These are phyloP conservation scores for Macrocentrus cingulum DNA, from an alignment of 1,140 invertebrate genomes.

Conservation along the genomic window DNA sequence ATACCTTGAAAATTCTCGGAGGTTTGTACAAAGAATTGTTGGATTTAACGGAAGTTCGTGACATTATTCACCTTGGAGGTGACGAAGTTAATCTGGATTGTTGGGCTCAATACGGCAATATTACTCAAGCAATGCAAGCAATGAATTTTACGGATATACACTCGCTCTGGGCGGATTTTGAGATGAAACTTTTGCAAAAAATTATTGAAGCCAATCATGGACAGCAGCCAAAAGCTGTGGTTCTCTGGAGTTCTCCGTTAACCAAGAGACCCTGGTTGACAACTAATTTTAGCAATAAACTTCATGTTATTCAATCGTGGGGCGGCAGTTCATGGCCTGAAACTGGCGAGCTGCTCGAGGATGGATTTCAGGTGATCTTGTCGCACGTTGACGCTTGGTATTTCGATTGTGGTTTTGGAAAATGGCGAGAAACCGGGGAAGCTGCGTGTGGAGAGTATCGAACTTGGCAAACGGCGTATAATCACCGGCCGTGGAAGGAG, in stretches of 20 bases:
- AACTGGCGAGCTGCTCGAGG: constrained; percentile 70
- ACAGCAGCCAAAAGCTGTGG: constrained; percentile 63
- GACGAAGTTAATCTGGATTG: constrained; percentile 81
- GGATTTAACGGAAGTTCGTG: constrained; percentile 55
- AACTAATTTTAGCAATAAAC: constrained; percentile 63
- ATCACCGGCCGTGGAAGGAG: constrained; percentile 73
- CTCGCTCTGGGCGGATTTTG: constrained; percentile 77
- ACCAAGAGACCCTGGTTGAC: constrained; percentile 71
- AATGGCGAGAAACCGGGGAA: constrained; percentile 71
- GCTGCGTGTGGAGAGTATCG: constrained; percentile 79
- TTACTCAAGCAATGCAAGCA: constrained; percentile 59
- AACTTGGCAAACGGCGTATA: constrained; percentile 82
- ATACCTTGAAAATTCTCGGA: constrained; percentile 70
- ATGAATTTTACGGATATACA: constrained; percentile 73
- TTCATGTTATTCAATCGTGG: constrained; percentile 70
- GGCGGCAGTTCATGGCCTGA: constrained; percentile 75
- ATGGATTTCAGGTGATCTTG: constrained; percentile 75
- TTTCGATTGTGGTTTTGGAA: constrained; percentile 80
- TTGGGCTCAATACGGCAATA: constrained; percentile 66
- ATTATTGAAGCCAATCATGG: constrained; percentile 69
- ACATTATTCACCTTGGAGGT: constrained; percentile 81
- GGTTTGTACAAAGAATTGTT: constrained; percentile 64
- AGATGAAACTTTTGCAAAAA: constrained; percentile 64
- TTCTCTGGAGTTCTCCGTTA: constrained; percentile 79
- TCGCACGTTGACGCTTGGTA: constrained; percentile 86